Conservation (phyloP, 1,140 invertebrate species). For the Zaprionus tsacasi region DNA sequence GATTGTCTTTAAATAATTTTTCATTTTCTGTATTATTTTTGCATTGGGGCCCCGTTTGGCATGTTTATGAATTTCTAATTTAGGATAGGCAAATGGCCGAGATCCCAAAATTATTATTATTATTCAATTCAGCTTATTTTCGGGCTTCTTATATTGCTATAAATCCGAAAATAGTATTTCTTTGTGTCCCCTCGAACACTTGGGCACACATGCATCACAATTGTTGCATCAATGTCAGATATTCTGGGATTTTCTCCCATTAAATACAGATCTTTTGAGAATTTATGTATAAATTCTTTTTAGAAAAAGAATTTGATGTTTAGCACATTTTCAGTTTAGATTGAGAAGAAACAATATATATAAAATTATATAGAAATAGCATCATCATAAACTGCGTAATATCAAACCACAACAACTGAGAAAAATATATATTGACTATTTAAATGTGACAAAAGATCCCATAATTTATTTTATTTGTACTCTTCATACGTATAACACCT, state of each 20-base stretch:
- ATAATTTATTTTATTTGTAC: background rate
- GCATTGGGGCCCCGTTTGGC: slow-evolving; percentile 11
- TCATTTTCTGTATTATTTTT: slow-evolving; percentile 9
- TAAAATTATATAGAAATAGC: no score
- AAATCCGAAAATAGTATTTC: slow-evolving; percentile 5
- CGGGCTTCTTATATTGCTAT: slow-evolving; percentile 14
- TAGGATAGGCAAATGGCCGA: slow-evolving; percentile 56
- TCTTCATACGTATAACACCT: background rate
- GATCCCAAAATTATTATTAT: slow-evolving; percentile 56
- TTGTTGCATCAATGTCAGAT: background rate
- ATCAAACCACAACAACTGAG: background rate
- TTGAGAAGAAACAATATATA: no score
- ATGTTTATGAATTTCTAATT: slow-evolving; percentile 44
- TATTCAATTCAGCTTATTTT: slow-evolving; percentile 58
- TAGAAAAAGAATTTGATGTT: no score
- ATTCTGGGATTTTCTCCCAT: background rate
- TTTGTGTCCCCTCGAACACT: background rate
- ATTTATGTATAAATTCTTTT: no score
- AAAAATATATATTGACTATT: background rate
- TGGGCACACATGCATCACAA: background rate
- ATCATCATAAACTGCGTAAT: no score
- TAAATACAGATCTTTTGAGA: background rate
- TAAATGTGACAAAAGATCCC: background rate
- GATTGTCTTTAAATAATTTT: slow-evolving; percentile 14
- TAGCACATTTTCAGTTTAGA: no score